Percentiles rank a stretch among this genome's conserved stretches.
Evolutionary conservation across 2,113 vertebrate genomes (phyloP).

Genomic region (Muntiacus muntjak): DNA sequence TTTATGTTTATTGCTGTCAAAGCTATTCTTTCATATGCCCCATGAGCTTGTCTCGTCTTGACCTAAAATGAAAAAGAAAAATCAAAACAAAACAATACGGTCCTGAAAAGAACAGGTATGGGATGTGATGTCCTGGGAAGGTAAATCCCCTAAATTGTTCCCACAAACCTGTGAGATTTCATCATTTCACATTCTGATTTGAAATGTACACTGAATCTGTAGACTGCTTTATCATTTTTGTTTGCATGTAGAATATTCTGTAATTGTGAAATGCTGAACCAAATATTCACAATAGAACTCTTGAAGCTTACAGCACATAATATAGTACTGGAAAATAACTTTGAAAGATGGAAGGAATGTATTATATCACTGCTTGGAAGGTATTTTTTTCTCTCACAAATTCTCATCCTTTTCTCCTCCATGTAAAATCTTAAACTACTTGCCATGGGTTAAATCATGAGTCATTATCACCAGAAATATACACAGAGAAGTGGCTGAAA

Average conservation of each 20-base stretch:
- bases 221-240: neutral
- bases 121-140: neutral
- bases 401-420: neutral
- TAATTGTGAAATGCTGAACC: neutral
- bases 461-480: slow-evolving; percentile 25
- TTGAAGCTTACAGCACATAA: neutral
- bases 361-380: neutral
- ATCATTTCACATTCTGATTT: neutral
- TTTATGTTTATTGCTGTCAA: slow-evolving; percentile 18
- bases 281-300: neutral
- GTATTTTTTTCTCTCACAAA: slow-evolving; percentile 2
- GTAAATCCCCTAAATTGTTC: neutral
- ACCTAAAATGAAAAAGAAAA: slow-evolving; percentile 38
- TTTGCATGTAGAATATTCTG: neutral
- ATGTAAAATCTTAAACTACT: slow-evolving; percentile 55
- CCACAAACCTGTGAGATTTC: neutral
- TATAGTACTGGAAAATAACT: neutral
- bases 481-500: slow-evolving; percentile 29
- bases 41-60: slow-evolving; percentile 43
- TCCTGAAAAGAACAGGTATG: neutral
- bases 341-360: neutral
- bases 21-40: neutral
- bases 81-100: neutral
- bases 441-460: slow-evolving; percentile 49
- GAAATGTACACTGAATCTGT: neutral